Evolutionary conservation across 2,797 vertebrate genomes (phyloP).

Genomic region (Arctocebus calabarensis): DNA sequence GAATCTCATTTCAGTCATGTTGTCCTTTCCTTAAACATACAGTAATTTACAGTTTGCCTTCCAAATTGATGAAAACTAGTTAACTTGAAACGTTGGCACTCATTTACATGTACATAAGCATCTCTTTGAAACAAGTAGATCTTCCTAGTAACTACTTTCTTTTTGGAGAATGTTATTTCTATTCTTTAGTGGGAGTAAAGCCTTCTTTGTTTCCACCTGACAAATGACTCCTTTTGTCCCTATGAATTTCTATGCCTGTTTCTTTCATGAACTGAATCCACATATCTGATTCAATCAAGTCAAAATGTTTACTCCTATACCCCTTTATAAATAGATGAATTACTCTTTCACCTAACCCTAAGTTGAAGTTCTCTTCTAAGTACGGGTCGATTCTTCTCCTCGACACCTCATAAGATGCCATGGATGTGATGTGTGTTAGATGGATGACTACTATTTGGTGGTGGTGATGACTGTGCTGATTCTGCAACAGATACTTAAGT

Average conservation of each 20-base stretch:
- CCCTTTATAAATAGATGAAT: background rate
- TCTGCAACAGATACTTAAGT: background rate
- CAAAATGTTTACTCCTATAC: background rate
- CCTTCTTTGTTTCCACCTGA: background rate
- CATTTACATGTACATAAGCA: no score
- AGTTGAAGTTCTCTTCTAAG: background rate
- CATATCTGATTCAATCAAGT: background rate
- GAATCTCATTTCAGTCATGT: background rate
- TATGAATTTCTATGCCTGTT: background rate
- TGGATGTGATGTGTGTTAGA: background rate
- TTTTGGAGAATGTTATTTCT: background rate
- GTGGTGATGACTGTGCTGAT: background rate
- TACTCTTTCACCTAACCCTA: background rate
- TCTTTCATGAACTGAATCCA: background rate
- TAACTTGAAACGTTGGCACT: background rate
- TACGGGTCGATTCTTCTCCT: background rate
- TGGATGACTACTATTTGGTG: background rate
- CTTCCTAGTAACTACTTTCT: background rate
- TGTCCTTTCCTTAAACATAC: background rate
- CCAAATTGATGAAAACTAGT: background rate
- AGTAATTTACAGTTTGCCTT: background rate
- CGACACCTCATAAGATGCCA: background rate
- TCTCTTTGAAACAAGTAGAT: background rate
- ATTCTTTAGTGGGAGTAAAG: background rate
- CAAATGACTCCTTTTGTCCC: background rate